Conservation (phyloP, 1,140 invertebrate species). For the Sarcophaga bullata region DNA sequence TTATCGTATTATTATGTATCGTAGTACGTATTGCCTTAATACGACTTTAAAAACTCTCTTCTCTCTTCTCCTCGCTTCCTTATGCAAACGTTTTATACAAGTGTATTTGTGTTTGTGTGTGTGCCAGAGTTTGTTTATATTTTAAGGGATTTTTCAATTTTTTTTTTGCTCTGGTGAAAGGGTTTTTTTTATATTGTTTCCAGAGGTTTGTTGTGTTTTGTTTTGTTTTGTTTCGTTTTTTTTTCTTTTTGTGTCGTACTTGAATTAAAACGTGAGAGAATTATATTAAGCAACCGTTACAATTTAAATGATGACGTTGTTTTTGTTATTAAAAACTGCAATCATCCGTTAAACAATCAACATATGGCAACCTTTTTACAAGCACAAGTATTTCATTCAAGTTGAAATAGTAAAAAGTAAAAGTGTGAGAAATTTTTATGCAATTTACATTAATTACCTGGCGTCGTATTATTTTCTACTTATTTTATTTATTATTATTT, state of each 20-base stretch:
- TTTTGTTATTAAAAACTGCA: not conserved
- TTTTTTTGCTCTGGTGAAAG: not conserved
- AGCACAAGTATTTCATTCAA: no score
- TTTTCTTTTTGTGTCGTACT: not conserved
- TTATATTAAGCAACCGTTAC: slow-evolving; percentile 31
- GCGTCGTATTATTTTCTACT: not conserved
- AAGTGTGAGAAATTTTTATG: no score
- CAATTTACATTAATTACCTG: not conserved
- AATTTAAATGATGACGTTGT: slow-evolving; percentile 17
- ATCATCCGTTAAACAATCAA: not conserved
- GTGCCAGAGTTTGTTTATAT: not conserved
- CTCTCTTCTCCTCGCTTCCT: no score
- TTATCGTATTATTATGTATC: not conserved
- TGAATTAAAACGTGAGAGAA: slow-evolving; percentile 24
- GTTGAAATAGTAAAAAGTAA: no score
- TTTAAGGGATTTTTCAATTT: not conserved
- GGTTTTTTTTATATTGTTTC: no score
- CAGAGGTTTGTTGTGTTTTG: not conserved
- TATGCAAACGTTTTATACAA: no score
- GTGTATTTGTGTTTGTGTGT: not conserved
- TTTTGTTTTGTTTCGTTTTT: slow-evolving; percentile 6
- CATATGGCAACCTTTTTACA: not conserved
- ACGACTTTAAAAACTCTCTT: not conserved
- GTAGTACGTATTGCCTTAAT: not conserved
- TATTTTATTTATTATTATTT: not conserved